Evolutionary conservation across 1,140 invertebrate species (phyloP).

Genomic region (Ceratosolen fusciceps): DNA sequence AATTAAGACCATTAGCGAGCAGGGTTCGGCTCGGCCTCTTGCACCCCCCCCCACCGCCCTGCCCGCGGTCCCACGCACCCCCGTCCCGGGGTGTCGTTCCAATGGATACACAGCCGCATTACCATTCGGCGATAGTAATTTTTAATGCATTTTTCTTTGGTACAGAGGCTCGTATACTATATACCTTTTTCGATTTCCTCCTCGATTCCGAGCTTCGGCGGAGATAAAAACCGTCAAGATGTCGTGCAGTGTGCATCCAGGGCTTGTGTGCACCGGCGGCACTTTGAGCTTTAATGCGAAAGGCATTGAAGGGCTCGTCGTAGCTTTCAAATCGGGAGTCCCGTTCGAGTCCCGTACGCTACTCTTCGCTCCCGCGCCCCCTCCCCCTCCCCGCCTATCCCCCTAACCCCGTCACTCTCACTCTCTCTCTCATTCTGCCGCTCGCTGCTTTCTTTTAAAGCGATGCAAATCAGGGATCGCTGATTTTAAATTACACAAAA

Average conservation of each 20-base stretch:
- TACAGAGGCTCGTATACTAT: not conserved
- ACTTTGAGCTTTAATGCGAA: not conserved
- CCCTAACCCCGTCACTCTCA: too few relatives aligned
- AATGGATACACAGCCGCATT: not conserved
- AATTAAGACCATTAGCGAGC: not conserved
- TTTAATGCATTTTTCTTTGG: conserved; percentile 15
- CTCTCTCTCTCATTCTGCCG: too few relatives aligned
- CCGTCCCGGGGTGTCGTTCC: too few relatives aligned
- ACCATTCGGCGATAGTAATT: conserved; percentile 5
- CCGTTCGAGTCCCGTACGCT: not conserved
- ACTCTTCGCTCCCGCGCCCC: too few relatives aligned
- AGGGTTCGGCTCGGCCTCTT: too few relatives aligned
- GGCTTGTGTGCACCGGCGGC: not conserved
- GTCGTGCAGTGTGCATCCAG: too few relatives aligned
- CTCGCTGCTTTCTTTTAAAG: not conserved
- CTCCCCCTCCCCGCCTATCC: too few relatives aligned
- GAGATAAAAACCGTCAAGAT: conserved; percentile 17
- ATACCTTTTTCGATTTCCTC: not conserved
- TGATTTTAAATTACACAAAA: conserved; percentile 10
- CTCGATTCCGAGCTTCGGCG: not conserved
- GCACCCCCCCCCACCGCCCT: too few relatives aligned
- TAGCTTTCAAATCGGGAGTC: conserved; percentile 25
- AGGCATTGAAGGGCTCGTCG: conserved; percentile 16
- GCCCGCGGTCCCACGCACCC: too few relatives aligned
- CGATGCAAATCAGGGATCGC: not conserved